phyloP scores from a whole-genome alignment of 2,113 vertebrate genomes.

The Actenoides hombroni region DNA sequence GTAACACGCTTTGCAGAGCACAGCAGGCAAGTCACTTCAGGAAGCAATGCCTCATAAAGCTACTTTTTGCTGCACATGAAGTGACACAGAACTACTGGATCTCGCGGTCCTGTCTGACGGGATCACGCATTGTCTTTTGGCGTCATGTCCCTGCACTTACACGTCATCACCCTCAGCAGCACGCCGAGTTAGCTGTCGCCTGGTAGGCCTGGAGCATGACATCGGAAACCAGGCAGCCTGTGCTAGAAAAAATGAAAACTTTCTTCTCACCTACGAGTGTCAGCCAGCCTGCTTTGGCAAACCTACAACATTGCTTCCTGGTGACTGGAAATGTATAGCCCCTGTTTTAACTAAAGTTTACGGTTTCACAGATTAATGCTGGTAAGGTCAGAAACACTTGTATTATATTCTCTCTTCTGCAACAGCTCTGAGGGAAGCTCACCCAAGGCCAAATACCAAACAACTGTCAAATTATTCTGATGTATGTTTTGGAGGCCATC shows the following conservation, averaged over 20 bases:
- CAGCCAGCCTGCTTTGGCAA: neutral
- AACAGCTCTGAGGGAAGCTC: neutral
- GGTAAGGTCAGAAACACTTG: neutral
- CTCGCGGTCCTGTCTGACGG: fast-evolving
- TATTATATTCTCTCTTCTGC: neutral
- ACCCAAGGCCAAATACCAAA: neutral
- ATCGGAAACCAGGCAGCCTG: neutral
- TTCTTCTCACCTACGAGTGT: neutral
- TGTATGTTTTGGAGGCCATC: neutral
- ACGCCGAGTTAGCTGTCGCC: neutral
- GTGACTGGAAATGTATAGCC: neutral
- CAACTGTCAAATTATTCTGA: no score
- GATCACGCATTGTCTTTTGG: neutral
- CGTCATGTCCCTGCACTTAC: neutral
- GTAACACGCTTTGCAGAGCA: neutral
- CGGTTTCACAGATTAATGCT: no score
- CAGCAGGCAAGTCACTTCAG: fast-evolving
- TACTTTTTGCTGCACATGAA: fast-evolving
- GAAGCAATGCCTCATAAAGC: neutral
- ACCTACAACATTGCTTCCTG: neutral
- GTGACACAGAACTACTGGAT: neutral
- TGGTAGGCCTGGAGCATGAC: neutral
- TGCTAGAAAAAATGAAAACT: neutral
- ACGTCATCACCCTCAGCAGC: neutral
- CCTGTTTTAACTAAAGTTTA: neutral